phyloP scores from a whole-genome alignment of 2,113 vertebrate species.

The Pimephales promelas region DNA sequence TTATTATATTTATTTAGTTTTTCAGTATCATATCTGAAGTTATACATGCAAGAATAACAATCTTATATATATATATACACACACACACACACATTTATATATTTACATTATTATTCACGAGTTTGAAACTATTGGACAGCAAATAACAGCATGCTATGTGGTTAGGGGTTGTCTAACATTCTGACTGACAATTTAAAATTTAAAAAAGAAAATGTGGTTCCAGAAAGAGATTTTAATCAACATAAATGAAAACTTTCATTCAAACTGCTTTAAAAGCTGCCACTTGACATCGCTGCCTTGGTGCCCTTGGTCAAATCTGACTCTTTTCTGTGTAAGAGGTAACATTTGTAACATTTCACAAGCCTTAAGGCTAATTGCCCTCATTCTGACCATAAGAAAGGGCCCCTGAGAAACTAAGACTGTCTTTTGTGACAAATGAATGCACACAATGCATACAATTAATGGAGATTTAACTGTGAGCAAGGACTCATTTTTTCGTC shows the following conservation, averaged over 20 bases:
- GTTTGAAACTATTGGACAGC: too few species aligned
- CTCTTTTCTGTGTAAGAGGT: constrained; percentile 18
- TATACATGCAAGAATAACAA: too few species aligned
- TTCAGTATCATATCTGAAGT: too few species aligned
- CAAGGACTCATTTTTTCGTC: constrained; percentile 59
- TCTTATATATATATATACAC: too few species aligned
- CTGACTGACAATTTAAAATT: too few species aligned
- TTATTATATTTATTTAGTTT: too few species aligned
- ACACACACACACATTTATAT: too few species aligned
- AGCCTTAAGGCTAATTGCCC: constrained; percentile 59
- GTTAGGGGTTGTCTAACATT: too few species aligned
- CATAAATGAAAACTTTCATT: constrained; percentile 26
- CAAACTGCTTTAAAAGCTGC: constrained; percentile 32
- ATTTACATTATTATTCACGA: too few species aligned
- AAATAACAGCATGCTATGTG: too few species aligned
- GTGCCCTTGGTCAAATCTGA: constrained; percentile 50
- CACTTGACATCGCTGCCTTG: constrained; percentile 47
- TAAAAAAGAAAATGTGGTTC: constrained; percentile 10
- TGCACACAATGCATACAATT: constrained; percentile 63
- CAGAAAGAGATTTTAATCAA: constrained; percentile 18
- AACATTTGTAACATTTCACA: constrained; percentile 55
- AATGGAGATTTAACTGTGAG: constrained; percentile 60
- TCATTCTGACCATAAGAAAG: constrained; percentile 54
- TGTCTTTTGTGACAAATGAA: constrained; percentile 64
- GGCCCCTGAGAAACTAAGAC: constrained; percentile 36